Evolutionary conservation across 2,113 vertebrate species (phyloP).

Genomic region (Poecile atricapillus): DNA sequence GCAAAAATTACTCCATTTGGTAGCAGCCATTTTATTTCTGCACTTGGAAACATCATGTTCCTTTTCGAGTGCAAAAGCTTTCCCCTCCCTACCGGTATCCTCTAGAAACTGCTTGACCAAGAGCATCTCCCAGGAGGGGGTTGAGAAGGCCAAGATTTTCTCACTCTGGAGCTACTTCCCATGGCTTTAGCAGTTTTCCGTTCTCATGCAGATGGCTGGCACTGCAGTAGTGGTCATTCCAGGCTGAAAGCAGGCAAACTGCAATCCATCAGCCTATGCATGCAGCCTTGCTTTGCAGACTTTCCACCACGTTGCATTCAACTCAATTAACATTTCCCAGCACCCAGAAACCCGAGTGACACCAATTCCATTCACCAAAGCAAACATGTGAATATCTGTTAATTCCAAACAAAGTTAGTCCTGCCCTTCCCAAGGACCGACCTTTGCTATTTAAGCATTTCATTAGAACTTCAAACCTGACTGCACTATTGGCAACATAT

Average conservation of each 20-base stretch:
- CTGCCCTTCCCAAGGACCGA: background rate
- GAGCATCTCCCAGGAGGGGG: background rate
- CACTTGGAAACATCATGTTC: background rate
- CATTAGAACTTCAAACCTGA: background rate
- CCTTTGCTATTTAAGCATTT: background rate
- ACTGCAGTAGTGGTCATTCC: background rate
- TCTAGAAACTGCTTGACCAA: background rate
- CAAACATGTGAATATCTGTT: background rate
- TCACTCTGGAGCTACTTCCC: background rate
- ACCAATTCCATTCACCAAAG: background rate
- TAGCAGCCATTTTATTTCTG: background rate
- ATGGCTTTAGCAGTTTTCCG: background rate
- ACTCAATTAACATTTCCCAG: background rate
- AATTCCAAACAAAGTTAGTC: background rate
- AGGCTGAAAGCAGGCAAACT: background rate
- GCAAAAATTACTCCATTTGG: background rate
- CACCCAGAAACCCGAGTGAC: background rate
- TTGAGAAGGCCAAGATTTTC: background rate
- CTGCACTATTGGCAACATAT: background rate
- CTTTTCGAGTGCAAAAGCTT: background rate
- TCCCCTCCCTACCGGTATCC: background rate
- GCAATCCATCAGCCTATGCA: background rate
- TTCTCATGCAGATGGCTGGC: background rate
- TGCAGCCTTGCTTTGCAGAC: background rate
- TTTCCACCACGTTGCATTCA: background rate